Evolutionary conservation across 2,888 invertebrate genomes (phyloP).

Genomic region (Drosophila hawaiiensis): DNA sequence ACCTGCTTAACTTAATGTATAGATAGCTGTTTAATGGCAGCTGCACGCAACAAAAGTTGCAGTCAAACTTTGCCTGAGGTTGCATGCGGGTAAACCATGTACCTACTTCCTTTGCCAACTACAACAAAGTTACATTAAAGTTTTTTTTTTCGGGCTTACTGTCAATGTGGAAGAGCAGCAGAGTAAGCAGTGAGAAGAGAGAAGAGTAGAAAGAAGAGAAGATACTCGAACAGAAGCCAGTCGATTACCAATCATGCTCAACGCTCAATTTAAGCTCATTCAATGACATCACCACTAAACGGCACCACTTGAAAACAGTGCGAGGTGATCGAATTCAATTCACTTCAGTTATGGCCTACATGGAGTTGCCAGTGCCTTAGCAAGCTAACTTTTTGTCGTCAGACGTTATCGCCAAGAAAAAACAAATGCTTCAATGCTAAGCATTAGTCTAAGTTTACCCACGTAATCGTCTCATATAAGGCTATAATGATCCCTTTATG

Average conservation of each 20-base stretch:
- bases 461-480: not conserved
- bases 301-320: slow-evolving; percentile 23
- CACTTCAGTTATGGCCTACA: slow-evolving; percentile 24
- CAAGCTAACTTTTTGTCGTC: not conserved
- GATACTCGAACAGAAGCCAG: slow-evolving; percentile 15
- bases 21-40: slow-evolving; percentile 63
- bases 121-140: slow-evolving; percentile 55
- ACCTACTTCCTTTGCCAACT: slow-evolving; percentile 26
- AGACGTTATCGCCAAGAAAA: not conserved
- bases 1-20: slow-evolving; percentile 54
- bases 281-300: slow-evolving; percentile 52
- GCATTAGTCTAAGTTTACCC: not conserved
- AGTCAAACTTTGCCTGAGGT: slow-evolving; percentile 47
- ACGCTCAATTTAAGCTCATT: slow-evolving; percentile 53
- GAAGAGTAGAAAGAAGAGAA: not conserved
- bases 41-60: slow-evolving; percentile 63
- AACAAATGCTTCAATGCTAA: not conserved
- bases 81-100: slow-evolving; percentile 27
- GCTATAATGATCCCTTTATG: not conserved
- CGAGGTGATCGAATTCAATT: slow-evolving; percentile 27
- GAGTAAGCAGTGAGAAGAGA: not conserved
- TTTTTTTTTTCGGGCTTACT: slow-evolving; percentile 31
- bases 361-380: slow-evolving; percentile 6
- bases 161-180: not conserved
- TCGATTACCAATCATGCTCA: slow-evolving; percentile 41